phyloP scores from a whole-genome alignment of 2,888 invertebrate genomes.

The Sarcophaga rosellei region DNA sequence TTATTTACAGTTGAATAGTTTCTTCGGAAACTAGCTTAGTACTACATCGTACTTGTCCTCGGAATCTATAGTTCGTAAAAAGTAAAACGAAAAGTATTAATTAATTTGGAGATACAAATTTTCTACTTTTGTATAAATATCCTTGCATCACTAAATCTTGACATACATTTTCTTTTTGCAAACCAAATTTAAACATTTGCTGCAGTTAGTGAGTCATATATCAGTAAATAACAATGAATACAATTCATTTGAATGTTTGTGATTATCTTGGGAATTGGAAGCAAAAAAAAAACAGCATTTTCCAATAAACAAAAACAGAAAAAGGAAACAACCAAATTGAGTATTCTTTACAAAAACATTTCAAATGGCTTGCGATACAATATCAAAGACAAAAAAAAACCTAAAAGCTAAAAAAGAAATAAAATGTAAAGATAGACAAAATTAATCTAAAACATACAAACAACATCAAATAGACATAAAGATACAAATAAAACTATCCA shows the following conservation, averaged over 20 bases:
- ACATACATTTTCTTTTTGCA: no score
- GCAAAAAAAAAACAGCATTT: slow-evolving; percentile 17
- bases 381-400: slow-evolving; percentile 20
- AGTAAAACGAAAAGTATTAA: no score
- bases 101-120: no score
- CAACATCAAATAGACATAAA: slow-evolving; percentile 19
- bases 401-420: not conserved
- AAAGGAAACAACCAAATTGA: not conserved
- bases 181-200: no score
- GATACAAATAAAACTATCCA: slow-evolving; percentile 11
- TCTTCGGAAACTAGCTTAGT: no score
- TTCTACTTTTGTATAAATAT: no score
- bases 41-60: no score
- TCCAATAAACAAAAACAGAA: slow-evolving; percentile 12
- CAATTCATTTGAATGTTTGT: slow-evolving; percentile 57
- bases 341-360: not conserved
- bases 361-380: slow-evolving; percentile 10
- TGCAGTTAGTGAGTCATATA: no score
- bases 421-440: no score
- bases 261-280: slow-evolving; percentile 52
- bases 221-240: slow-evolving; percentile 14
- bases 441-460: slow-evolving; percentile 12
- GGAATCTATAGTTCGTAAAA: no score
- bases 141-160: no score
- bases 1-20: no score